Evolutionary conservation across 2,888 invertebrate genomes (phyloP), one percentile per base, ranked within the genome.

Genomic region (Gnatocerus cornutus): DNA sequence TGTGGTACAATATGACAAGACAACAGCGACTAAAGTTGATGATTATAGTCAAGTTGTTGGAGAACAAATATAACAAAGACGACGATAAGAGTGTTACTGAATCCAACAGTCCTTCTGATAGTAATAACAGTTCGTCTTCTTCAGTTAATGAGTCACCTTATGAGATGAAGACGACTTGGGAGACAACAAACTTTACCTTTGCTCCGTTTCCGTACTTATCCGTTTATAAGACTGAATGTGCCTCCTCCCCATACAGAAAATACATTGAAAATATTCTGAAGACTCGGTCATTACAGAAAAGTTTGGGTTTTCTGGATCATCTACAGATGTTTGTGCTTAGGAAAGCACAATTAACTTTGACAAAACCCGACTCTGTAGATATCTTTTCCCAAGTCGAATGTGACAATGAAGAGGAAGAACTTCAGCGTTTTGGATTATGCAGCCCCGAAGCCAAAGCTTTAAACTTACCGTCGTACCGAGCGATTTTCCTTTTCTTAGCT

Each of bases 1-100:
- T 96, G 1, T 98, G 97, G 97, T 93, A 93, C 84, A 98, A 97
- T 85, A 92, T 94, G 82, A 94, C 94, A 0, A 89, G 90, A 76
- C 94, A 95, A 83, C 91, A 96, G 83, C 90, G 93, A 55, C 87
- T 95, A 61, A 95, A 94, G 84, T 85, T 97, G 74, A 87, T 92
- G 71, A 91, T 94, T 70, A 85, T 94, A 77, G 91, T 92, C 0
- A 90, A 90, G 80, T 87, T 94, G 78, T 66, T 93, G 71, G 82
- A 84, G 56, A 80, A 78, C 56, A 83, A 81, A 71, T 75, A 77
- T 39, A 55, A 79, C 0, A 67, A 74, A 56, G 74, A 72, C 6
- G 77, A 78, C 8, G 79, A 78, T 7, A 68, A 69, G 41, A 61
- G 39, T 37, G 37, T 55, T 13, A 56, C 45, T 9, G 71, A 74